Percentiles rank a stretch among this genome's conserved stretches.
These are phyloP conservation scores for Campoplex capitator DNA, from an alignment of 2,888 invertebrate genomes.

Conservation along the genomic window DNA sequence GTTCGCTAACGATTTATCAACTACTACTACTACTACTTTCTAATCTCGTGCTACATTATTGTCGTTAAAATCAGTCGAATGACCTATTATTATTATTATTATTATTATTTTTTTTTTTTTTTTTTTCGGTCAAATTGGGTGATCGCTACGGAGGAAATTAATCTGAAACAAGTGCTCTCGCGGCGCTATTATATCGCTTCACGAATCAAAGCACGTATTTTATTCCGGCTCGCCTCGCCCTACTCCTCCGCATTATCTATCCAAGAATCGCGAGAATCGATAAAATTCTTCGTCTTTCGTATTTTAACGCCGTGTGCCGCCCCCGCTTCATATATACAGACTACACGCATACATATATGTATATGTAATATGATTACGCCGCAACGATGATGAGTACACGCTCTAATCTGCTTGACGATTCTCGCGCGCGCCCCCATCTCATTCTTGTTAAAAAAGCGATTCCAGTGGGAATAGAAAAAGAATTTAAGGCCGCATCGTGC, in stretches of 20 bases:
- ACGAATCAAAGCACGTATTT: constrained; percentile 9
- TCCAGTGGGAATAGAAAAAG: constrained; percentile 9
- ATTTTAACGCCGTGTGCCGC: neutral
- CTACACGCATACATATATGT: neutral
- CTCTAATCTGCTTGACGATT: constrained; percentile 28
- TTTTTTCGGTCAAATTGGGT: neutral
- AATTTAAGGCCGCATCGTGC: too few species aligned
- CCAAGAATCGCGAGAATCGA: constrained; percentile 42
- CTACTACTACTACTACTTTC: too few species aligned
- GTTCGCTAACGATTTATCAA: too few species aligned
- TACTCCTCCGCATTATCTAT: constrained; percentile 30
- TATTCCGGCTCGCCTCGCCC: too few species aligned
- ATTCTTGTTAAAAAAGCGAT: neutral
- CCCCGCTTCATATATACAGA: neutral
- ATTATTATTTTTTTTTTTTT: too few species aligned
- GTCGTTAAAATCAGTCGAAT: neutral
- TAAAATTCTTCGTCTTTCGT: constrained; percentile 21
- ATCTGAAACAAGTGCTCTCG: neutral
- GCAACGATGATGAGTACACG: constrained; percentile 23
- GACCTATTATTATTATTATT: neutral
- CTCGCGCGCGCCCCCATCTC: neutral
- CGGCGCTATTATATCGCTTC: neutral
- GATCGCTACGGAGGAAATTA: neutral
- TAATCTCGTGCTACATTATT: too few species aligned
- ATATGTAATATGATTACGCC: neutral